Base-by-base conservation (phyloP, 2,888 invertebrate genomes). In the Apeira syringaria region DNA sequence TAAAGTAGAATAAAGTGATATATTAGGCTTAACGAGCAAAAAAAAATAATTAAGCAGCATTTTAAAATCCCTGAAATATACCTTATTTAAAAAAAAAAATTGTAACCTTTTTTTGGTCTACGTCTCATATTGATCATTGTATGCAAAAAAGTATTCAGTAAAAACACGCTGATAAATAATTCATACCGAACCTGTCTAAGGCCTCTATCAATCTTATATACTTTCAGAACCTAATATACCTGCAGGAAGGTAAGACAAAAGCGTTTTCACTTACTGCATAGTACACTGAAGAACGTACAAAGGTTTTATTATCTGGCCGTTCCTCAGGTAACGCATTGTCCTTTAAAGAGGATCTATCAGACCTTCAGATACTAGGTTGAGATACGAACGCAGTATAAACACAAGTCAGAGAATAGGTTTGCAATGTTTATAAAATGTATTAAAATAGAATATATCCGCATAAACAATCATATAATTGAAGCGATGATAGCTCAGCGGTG, bases 271-370 rank as follows among this genome's bases (percentile, higher is more conserved):
- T 37, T 39, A 22, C 27, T 43, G 29, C 43, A 43, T 31, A 36
- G 28, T 45, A 45, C 43, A 43, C 42, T 38, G 44, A 27, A 31
- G 42, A 32, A 44, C 35, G 39, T 44, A 56, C 53, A 45, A 50
- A 52, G 53, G 50, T 37, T 40, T 41, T 56, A 53, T 47, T 53
- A 45, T 50, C 47, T 32, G 29, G 24, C 30, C 43, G 45, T 35
- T 44, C 24, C 33, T 41, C 27, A 45, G 47, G 41, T 39, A 45
- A 36, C 49, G 41, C 36, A 41, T 37, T 49, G 47, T 40, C 53
- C 43, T 42, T 44, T 42, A 49, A 45, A 46, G 38, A 40, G 32
- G 45, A 48, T 52, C 45, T 47, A 52, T 46, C 54, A 24, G 20
- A 7, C 20, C 20, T 20, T 20, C 5, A 7, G 5, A 20, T 5